Evolutionary conservation across 2,113 vertebrate genomes (phyloP).

Genomic region (Gasterosteus nipponicus): DNA sequence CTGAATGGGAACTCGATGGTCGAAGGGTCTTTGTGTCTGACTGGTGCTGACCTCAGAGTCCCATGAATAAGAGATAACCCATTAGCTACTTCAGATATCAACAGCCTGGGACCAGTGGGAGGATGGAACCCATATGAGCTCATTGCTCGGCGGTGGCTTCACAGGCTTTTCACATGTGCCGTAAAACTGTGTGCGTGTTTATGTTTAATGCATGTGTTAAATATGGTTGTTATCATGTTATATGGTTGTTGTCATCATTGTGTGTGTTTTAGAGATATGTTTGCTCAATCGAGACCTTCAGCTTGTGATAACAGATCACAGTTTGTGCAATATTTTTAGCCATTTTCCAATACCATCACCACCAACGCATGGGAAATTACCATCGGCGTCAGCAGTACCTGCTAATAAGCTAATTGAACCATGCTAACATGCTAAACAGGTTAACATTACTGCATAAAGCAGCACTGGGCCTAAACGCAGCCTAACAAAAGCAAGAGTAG

Average conservation of each 20-base stretch:
- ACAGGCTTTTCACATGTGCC: neutral
- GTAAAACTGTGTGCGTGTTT: slow-evolving; percentile 10
- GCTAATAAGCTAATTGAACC: neutral
- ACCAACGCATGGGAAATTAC: neutral
- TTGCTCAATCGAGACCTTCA: neutral
- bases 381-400: neutral
- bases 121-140: slow-evolving; percentile 55
- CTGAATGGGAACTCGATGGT: neutral
- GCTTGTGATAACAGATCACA: neutral
- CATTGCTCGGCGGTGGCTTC: slow-evolving; percentile 42
- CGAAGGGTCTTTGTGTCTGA: slow-evolving; percentile 29
- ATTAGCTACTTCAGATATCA: slow-evolving; percentile 37
- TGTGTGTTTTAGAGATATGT: neutral
- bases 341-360: neutral
- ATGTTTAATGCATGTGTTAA: neutral
- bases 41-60: slow-evolving; percentile 39
- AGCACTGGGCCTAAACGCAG: neutral
- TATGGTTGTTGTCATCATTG: neutral
- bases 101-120: slow-evolving; percentile 48
- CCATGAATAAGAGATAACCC: slow-evolving; percentile 69
- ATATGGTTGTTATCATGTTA: slow-evolving; percentile 18
- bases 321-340: neutral
- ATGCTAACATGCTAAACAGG: neutral
- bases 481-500: neutral
- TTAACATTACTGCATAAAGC: neutral